These are phyloP conservation scores for Apis laboriosa DNA, from an alignment of 1,140 invertebrate genomes.

Conservation along the genomic window DNA sequence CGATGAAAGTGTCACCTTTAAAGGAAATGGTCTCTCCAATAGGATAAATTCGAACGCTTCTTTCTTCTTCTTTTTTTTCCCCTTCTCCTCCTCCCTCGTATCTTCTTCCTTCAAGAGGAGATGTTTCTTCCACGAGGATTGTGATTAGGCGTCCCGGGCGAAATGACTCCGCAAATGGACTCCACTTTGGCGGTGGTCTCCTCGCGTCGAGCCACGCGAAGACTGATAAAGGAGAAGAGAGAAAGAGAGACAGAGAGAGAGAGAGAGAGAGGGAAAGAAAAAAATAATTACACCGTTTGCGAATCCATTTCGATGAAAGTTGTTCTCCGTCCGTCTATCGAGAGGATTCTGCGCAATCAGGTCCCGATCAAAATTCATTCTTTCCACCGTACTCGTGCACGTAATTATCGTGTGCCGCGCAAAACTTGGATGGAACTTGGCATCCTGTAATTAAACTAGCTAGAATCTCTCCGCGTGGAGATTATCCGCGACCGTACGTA, in stretches of 20 bases:
- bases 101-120: too few species aligned
- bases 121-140: neutral
- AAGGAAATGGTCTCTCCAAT: too few species aligned
- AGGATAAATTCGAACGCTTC: too few species aligned
- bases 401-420: neutral
- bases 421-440: neutral
- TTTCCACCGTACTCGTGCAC: neutral
- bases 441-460: constrained; percentile 6
- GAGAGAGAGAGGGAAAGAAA: neutral
- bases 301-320: constrained; percentile 5
- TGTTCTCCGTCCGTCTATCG: neutral
- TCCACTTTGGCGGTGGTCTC: constrained; percentile 27
- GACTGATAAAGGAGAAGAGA: neutral
- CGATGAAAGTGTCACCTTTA: too few species aligned
- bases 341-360: neutral
- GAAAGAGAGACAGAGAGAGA: too few species aligned
- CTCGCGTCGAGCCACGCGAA: neutral
- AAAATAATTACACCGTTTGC: neutral
- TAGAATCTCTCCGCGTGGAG: neutral
- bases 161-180: constrained; percentile 33
- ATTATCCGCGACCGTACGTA: constrained; percentile 35
- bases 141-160: constrained; percentile 20
- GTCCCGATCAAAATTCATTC: neutral
- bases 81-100: too few species aligned
- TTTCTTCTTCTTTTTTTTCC: too few species aligned